Percentiles rank a stretch among this genome's conserved stretches.
Conservation (phyloP, 2,113 vertebrate genomes). For the Thomomys bottae region DNA sequence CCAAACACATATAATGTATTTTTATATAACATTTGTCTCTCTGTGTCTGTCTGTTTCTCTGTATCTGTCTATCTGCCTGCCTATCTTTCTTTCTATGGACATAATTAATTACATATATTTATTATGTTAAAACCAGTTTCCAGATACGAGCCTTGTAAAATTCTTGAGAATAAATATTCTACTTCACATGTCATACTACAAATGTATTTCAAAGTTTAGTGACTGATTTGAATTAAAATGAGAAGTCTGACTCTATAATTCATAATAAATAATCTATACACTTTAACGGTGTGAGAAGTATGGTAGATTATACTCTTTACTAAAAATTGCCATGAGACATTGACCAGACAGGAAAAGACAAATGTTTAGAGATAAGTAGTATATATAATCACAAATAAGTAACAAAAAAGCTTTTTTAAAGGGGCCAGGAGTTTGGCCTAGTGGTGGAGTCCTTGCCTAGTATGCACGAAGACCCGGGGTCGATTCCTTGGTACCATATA, state of each 20-base stretch:
- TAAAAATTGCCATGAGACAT: not conserved
- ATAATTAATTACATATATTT: no score
- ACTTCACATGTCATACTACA: not conserved
- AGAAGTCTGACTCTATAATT: not conserved
- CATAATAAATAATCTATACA: not conserved
- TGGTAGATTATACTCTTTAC: not conserved
- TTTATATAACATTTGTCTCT: no score
- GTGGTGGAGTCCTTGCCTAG: no score
- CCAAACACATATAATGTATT: no score
- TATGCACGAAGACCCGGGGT: no score
- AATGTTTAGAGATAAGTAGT: not conserved
- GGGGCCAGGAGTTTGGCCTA: no score
- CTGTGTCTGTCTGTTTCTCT: no score
- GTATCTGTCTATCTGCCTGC: no score
- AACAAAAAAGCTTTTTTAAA: no score
- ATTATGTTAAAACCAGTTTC: no score
- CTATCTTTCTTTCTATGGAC: not conserved
- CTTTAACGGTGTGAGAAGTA: not conserved
- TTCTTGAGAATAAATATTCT: not conserved
- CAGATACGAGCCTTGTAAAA: not conserved
- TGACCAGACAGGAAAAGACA: not conserved
- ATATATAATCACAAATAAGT: not conserved
- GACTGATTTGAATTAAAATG: not conserved
- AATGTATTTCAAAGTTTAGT: not conserved
- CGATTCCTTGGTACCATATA: no score